Base-by-base conservation (phyloP, 2,888 invertebrate species). In the Choreutis nemorana region DNA sequence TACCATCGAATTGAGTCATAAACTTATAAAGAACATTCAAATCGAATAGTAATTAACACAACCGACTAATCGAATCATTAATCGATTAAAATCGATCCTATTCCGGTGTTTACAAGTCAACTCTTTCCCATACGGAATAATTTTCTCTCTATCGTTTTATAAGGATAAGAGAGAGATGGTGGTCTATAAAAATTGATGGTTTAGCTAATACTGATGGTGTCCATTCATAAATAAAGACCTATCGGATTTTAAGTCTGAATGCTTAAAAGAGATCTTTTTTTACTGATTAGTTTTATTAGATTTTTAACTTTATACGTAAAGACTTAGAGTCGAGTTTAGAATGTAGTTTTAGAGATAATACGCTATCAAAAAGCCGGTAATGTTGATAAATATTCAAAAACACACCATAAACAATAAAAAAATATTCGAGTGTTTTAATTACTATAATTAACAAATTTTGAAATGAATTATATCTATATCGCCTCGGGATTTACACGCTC, bases 391-490 rank as follows among this genome's bases (percentile, higher is more conserved):
- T 59, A 62, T 60, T 57, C 61, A 52, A 44, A 59, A 62, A 60
- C 53, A 50, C 48, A 49, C 54, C 44, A 61, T 57, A 62, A 59
- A 64, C 50, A 52, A 52, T 45, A 41, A 50, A 59, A 55, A 58
- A 50, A 58, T 52, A 61, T 52, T 59, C 46, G 48, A 44, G 42
- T 4, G 13, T 51, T 63, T 61, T 68, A 72, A 73, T 72, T 64
- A 62, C 60, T 54, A 54, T 65, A 64, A 73, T 72, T 72, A 72
- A 70, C 55, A 53, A 52, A 55, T 67, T 70, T 65, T 55, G 58
- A 57, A 52, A 68, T 70, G 67, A 62, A 63, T 68, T 67, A 72
- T 59, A 49, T 48, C 67, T 66, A 50, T 53, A 68, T 70, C 59
- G 71, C 72, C 71, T 42, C 45, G 34, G 61, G 68, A 52, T 48